These are phyloP conservation scores for Takifugu bimaculatus DNA, from an alignment of 2,113 vertebrate genomes.

Conservation along the genomic window DNA sequence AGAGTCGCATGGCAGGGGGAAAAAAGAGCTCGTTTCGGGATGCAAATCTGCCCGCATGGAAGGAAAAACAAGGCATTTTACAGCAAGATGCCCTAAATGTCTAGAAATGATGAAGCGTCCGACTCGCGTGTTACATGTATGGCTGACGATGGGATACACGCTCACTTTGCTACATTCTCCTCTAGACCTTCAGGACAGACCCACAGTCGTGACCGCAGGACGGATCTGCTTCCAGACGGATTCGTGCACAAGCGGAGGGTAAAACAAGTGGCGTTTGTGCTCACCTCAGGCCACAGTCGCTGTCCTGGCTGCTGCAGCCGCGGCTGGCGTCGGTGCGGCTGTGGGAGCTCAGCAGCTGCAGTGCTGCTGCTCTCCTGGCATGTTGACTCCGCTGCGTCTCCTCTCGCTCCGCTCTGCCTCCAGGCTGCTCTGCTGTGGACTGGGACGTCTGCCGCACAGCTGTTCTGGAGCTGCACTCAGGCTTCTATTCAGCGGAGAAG, in stretches of 20 bases:
- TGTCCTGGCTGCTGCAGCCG: conserved; percentile 26
- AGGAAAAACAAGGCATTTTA: conserved; percentile 30
- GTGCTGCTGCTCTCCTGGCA: conserved; percentile 43
- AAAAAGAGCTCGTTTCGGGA: conserved; percentile 9
- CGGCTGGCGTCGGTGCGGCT: conserved; percentile 11
- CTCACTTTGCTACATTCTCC: conserved; percentile 12
- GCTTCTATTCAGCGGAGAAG: conserved; percentile 62
- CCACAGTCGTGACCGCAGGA: too few species aligned
- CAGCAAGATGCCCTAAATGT: conserved; percentile 24
- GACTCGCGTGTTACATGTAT: conserved; percentile 34
- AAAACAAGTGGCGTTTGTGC: conserved; percentile 14
- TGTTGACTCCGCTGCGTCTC: conserved; percentile 41
- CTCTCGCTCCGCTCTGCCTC: conserved; percentile 55
- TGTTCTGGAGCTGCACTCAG: conserved; percentile 73
- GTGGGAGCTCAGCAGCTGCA: conserved; percentile 36
- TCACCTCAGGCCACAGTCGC: conserved; percentile 41
- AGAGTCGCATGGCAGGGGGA: conserved; percentile 24
- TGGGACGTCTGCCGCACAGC: conserved; percentile 76
- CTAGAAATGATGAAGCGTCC: conserved; percentile 40
- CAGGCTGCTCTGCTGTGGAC: conserved; percentile 56
- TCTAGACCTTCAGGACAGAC: conserved; percentile 6
- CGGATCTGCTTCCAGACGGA: too few species aligned
- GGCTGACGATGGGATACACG: neutral
- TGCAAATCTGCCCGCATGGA: conserved; percentile 1
- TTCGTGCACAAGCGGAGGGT: neutral